Evolutionary conservation across 37 sponge, comb jelly and placozoan species (phyloP), one percentile per base, ranked within the genome.

Genomic region (Eunapius fragilis): DNA sequence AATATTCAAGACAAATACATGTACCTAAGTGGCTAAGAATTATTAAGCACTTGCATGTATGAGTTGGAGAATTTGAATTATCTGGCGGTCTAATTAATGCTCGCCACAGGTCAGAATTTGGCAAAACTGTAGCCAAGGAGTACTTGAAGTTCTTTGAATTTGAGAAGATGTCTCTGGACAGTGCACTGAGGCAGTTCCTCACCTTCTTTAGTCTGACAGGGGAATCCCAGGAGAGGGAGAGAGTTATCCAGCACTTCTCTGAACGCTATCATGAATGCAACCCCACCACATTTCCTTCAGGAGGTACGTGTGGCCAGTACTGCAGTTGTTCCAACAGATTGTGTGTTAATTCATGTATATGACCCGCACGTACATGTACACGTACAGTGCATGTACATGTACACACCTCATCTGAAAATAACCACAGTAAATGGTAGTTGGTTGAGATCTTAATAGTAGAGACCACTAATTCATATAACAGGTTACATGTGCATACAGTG

Each of bases 241-340:
- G 96, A 67, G 74, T 96, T 27, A 94, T 96, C 81, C 41, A 73
- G n/a, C 92, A 96, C 74, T 96, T 96, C 81, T 94, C 96, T 0
- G 28, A 90, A 50, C 79, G 95, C 27, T 96, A 90, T 80, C 72
- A 75, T 25, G 84, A 88, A 25, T 85, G 89, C 38, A 96, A 96
- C 47, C 95, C 92, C 0, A 26, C 68, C 2, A 10, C 38, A 3
- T 91, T 83, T 50, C 45, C 83, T 31, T 82, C 82, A 58, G 25
- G 13, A 36, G 88, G 88, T 87, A n/a, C 45, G 35, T 27, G 27
- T 37, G 32, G 10, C 1, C 14, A 6, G 41, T 3, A 9, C 6
- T 41, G 41, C 6, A 6, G 6, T 3, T 41, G 41, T 41, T 3
- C 6, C 3, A 9, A 41, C n/a, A n/a, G n/a, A n/a, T n/a, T 41